Evolutionary conservation across 2,113 vertebrate genomes (phyloP).

Genomic region (Candoia aspera): DNA sequence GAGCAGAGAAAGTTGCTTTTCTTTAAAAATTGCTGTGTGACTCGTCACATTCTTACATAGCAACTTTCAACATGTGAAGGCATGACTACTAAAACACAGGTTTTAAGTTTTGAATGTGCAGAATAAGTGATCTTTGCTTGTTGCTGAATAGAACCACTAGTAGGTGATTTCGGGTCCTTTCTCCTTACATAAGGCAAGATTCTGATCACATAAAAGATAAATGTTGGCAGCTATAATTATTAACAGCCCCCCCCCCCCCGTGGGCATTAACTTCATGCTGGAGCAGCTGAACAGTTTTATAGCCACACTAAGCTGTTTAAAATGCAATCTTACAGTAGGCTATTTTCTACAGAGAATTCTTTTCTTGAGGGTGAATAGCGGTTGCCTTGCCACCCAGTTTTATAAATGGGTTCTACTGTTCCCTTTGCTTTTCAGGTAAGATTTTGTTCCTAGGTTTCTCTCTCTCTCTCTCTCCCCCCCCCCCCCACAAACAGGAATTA

Average conservation of each 20-base stretch:
- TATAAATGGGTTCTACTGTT: slow-evolving; percentile 12
- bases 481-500: background rate
- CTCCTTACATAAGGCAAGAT: background rate
- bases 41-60: background rate
- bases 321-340: slow-evolving; percentile 18
- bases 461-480: fast-evolving
- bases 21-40: background rate
- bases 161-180: background rate
- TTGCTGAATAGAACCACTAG: background rate
- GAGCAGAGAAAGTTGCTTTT: background rate
- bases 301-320: background rate
- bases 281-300: background rate
- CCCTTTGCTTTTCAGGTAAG: slow-evolving; percentile 15
- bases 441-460: slow-evolving; percentile 22
- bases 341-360: slow-evolving; percentile 5
- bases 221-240: slow-evolving; percentile 5
- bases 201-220: background rate
- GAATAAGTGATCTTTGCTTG: background rate
- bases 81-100: background rate
- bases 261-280: background rate
- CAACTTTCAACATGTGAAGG: background rate
- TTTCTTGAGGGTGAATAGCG: slow-evolving; percentile 10
- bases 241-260: background rate
- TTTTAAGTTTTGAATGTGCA: background rate
- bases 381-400: slow-evolving; percentile 12